These are phyloP conservation scores for Molorchus minor DNA, from an alignment of 2,888 invertebrate species.

Conservation along the genomic window DNA sequence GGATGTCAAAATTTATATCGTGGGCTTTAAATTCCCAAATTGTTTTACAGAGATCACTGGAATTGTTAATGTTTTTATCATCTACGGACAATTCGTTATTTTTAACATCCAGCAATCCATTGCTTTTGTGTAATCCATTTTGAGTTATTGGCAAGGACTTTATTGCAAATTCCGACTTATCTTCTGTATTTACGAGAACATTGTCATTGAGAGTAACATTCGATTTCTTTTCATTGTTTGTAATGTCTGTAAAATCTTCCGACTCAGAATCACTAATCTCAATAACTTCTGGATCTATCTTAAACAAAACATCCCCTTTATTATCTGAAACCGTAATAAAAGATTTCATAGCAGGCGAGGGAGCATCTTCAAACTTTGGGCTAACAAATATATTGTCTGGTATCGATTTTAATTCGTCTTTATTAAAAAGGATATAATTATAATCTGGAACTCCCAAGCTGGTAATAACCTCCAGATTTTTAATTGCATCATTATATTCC, in stretches of 20 bases:
- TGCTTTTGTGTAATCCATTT: no score
- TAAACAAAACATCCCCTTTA: neutral
- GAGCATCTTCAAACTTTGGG: no score
- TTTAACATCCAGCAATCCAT: no score
- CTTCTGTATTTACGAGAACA: no score
- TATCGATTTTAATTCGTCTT: neutral
- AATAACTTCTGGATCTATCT: neutral
- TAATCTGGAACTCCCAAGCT: no score
- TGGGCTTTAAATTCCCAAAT: neutral
- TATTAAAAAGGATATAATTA: neutral
- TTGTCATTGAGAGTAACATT: no score
- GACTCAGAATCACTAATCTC: neutral
- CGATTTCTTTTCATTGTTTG: neutral
- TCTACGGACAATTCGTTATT: no score
- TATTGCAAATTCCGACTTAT: no score
- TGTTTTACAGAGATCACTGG: neutral
- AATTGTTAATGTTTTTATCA: neutral
- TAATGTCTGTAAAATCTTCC: neutral
- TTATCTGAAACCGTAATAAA: neutral
- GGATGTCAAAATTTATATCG: neutral
- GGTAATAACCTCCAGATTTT: neutral
- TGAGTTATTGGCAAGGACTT: no score
- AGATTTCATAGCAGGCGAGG: neutral
- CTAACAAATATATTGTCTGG: slow-evolving; percentile 7
- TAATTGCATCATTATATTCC: neutral